These are phyloP conservation scores for Meles meles DNA, from an alignment of 2,113 vertebrate species.

Conservation along the genomic window DNA sequence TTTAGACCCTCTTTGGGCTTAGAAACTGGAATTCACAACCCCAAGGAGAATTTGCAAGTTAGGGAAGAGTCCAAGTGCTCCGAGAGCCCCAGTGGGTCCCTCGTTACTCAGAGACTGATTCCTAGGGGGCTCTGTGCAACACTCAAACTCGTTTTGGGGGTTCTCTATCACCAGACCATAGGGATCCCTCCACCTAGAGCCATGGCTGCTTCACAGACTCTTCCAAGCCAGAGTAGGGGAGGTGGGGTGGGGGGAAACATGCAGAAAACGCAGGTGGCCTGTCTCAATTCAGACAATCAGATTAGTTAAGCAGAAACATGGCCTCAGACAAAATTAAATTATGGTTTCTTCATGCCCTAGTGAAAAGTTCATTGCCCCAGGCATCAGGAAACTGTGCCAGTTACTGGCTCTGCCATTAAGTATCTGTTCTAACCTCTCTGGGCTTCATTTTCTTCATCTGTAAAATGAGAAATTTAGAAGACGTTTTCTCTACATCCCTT, in stretches of 20 bases:
- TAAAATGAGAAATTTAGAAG: not conserved
- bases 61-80: not conserved
- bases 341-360: not conserved
- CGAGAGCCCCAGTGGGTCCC: not conserved
- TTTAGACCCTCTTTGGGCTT: not conserved
- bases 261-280: not conserved
- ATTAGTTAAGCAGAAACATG: not conserved
- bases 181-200: not conserved
- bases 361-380: not conserved
- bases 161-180: not conserved
- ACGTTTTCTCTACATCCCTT: not conserved
- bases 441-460: not conserved
- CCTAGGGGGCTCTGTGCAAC: not conserved
- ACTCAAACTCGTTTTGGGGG: not conserved
- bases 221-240: not conserved
- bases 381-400: not conserved
- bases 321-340: conserved; percentile 22
- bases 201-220: not conserved
- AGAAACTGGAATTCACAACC: not conserved
- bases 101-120: not conserved
- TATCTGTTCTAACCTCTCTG: not conserved
- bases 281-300: not conserved
- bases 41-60: not conserved
- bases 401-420: conserved; percentile 3
- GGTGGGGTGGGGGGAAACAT: not conserved